phyloP scores from a whole-genome alignment of 2,888 invertebrate genomes.

The Portevinia maculata region DNA sequence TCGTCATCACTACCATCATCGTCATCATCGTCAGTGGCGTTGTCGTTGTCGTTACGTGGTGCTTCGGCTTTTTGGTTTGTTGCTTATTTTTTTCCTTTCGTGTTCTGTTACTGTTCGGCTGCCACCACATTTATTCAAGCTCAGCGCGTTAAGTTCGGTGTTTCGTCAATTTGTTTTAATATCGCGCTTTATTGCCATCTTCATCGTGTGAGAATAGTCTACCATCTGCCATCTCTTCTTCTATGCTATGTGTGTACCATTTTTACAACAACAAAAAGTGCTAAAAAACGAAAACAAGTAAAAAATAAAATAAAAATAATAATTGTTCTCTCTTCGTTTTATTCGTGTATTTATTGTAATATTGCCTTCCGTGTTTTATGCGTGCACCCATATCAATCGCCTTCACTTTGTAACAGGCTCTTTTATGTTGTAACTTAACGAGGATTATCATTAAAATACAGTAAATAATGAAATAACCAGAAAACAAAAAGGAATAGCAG shows the following conservation, averaged over 20 bases:
- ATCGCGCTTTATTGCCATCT: slow-evolving; percentile 58
- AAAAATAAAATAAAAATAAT: slow-evolving; percentile 46
- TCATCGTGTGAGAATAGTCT: slow-evolving; percentile 40
- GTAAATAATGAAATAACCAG: slow-evolving; percentile 47
- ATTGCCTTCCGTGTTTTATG: slow-evolving; percentile 26
- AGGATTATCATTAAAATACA: slow-evolving; percentile 68
- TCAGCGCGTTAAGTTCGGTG: slow-evolving; percentile 60
- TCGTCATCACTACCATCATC: slow-evolving; percentile 61
- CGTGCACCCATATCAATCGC: slow-evolving; percentile 19
- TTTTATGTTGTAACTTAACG: slow-evolving; percentile 61
- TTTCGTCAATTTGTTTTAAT: slow-evolving; percentile 71
- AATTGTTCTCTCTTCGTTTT: slow-evolving; percentile 24
- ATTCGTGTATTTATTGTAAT: slow-evolving; percentile 55
- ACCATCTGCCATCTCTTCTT: slow-evolving; percentile 37
- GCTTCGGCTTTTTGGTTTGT: slow-evolving; percentile 62
- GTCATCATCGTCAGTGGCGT: slow-evolving; percentile 56
- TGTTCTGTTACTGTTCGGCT: slow-evolving; percentile 65
- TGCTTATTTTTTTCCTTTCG: slow-evolving; percentile 66
- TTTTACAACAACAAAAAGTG: slow-evolving; percentile 30
- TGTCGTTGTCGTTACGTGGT: slow-evolving; percentile 57
- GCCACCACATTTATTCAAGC: slow-evolving; percentile 62
- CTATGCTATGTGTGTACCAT: slow-evolving; percentile 21
- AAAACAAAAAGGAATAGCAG: slow-evolving; percentile 6
- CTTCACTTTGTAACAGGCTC: slow-evolving; percentile 51
- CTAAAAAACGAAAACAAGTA: slow-evolving; percentile 44